These are phyloP conservation scores for Meloidogyne exigua DNA, from an alignment of 1,140 invertebrate genomes.

Conservation along the genomic window DNA sequence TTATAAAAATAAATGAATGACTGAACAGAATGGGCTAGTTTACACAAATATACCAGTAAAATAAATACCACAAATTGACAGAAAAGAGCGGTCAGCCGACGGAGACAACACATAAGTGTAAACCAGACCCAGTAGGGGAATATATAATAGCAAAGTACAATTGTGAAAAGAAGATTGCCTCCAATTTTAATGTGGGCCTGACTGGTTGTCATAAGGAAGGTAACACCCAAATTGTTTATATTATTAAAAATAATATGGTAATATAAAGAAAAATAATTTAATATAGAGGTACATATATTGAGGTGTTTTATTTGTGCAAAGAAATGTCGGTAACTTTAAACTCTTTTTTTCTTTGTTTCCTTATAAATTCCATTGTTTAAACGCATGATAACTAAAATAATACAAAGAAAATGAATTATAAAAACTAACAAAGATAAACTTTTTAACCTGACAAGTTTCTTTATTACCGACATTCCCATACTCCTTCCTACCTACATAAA, in stretches of 20 bases:
- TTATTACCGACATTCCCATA: not conserved
- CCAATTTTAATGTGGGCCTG: not conserved
- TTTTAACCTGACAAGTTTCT: not conserved
- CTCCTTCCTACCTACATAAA: too few species aligned
- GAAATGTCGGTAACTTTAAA: not conserved
- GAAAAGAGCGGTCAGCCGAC: not conserved
- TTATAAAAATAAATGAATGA: slow-evolving; percentile 6
- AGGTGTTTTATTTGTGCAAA: not conserved
- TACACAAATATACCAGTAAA: not conserved
- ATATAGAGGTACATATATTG: not conserved
- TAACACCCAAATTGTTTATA: not conserved
- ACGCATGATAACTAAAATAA: not conserved
- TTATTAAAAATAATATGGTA: not conserved
- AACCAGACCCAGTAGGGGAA: not conserved
- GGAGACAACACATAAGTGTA: not conserved
- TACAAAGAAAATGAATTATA: not conserved
- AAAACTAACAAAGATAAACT: not conserved
- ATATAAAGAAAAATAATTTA: not conserved
- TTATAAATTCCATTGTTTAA: not conserved
- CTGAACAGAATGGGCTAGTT: not conserved
- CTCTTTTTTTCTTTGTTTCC: not conserved
- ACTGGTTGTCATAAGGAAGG: not conserved
- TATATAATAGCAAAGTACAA: not conserved
- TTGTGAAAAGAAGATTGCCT: not conserved
- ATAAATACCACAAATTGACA: not conserved